Evolutionary conservation across 2,113 vertebrate genomes (phyloP).

Genomic region (Antidorcas marsupialis): DNA sequence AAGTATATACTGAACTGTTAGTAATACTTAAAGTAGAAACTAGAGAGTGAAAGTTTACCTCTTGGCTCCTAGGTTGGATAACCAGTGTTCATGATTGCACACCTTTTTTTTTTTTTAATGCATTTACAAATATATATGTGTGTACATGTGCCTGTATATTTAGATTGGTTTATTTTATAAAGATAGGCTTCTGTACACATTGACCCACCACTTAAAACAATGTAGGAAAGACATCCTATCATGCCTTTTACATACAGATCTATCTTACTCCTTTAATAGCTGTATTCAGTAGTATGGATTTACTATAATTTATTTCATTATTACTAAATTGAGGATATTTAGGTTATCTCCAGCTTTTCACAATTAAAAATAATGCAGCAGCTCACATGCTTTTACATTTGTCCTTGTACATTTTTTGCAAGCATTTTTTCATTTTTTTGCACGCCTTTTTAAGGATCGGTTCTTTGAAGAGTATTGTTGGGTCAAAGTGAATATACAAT

Average conservation of each 20-base stretch:
- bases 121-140: neutral
- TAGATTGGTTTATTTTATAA: neutral
- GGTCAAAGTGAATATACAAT: neutral
- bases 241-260: neutral
- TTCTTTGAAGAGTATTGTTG: conserved; percentile 5
- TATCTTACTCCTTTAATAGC: neutral
- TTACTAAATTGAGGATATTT: neutral
- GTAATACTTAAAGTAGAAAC: neutral
- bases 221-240: neutral
- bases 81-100: neutral
- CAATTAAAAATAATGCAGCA: neutral
- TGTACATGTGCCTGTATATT: neutral
- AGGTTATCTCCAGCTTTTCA: neutral
- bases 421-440: neutral
- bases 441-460: neutral
- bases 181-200: neutral
- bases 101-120: neutral
- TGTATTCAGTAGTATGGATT: neutral
- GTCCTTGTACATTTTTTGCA: neutral
- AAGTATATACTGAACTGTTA: neutral
- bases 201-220: neutral
- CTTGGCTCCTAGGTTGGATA: neutral
- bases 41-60: neutral
- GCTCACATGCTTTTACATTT: conserved; percentile 7
- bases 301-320: neutral